These are phyloP conservation scores for Agrotis ipsilon DNA, from an alignment of 2,888 invertebrate genomes.

Conservation along the genomic window DNA sequence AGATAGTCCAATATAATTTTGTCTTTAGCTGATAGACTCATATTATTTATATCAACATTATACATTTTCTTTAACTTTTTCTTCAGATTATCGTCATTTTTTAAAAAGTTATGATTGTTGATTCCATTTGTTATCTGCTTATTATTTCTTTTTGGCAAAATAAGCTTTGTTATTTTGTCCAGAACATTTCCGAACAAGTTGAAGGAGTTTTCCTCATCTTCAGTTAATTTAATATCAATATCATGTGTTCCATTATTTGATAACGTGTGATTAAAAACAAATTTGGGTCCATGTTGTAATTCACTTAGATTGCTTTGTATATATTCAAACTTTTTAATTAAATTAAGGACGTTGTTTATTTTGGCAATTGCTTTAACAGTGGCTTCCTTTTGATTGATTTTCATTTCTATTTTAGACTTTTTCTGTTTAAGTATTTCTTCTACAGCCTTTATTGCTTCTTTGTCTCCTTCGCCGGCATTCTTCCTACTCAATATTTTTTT, in stretches of 20 bases:
- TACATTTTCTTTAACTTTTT: constrained; percentile 72
- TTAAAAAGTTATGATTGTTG: constrained; percentile 69
- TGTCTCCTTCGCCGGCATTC: constrained; percentile 19
- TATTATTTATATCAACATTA: constrained; percentile 71
- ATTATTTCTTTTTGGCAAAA: constrained; percentile 75
- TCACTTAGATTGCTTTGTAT: constrained; percentile 73
- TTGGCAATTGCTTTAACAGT: constrained; percentile 74
- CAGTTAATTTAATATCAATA: constrained; percentile 48
- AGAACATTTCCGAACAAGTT: constrained; percentile 80
- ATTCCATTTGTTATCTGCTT: constrained; percentile 73
- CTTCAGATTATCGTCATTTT: constrained; percentile 64
- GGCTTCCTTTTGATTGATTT: constrained; percentile 43
- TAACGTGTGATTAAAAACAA: constrained; percentile 20
- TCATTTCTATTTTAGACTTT: constrained; percentile 1
- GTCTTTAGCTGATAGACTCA: constrained; percentile 80
- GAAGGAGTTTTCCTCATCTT: constrained; percentile 71
- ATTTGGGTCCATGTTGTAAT: constrained; percentile 63
- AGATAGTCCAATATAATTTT: constrained; percentile 83
- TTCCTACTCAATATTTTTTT: constrained; percentile 33
- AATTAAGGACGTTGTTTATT: constrained; percentile 78
- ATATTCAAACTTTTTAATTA: constrained; percentile 80
- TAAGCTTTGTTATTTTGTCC: constrained; percentile 80
- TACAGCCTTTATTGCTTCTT: not conserved
- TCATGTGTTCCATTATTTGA: not conserved
- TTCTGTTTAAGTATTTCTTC: not conserved